Conservation (phyloP, 2,113 vertebrate species). For the Opisthocomus hoazin region DNA sequence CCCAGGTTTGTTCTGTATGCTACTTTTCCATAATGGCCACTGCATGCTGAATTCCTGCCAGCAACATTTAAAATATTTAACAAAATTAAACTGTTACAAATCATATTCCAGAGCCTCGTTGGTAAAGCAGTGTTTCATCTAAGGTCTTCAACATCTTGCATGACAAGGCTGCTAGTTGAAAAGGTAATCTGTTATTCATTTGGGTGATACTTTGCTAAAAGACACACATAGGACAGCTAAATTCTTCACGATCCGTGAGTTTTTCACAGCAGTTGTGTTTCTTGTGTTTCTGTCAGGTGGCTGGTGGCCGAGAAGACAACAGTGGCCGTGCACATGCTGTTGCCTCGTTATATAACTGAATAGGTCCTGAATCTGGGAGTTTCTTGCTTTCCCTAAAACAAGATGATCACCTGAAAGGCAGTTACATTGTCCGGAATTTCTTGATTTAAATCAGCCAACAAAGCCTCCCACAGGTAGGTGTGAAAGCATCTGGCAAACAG, state of each 20-base stretch:
- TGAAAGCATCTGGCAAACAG: neutral
- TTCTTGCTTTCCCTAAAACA: neutral
- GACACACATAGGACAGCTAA: neutral
- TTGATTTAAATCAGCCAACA: neutral
- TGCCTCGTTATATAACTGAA: neutral
- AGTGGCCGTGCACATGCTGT: accelerated
- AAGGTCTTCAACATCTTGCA: neutral
- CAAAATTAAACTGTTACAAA: neutral
- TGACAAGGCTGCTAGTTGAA: neutral
- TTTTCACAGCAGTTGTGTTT: neutral
- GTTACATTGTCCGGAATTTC: neutral
- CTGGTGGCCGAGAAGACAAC: accelerated
- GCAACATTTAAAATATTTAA: neutral
- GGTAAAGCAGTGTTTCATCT: neutral
- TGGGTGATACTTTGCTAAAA: neutral
- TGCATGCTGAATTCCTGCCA: neutral
- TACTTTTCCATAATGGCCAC: neutral
- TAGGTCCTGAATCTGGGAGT: neutral
- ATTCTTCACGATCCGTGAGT: neutral
- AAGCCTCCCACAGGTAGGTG: neutral
- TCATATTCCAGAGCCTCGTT: neutral
- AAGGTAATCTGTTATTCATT: neutral
- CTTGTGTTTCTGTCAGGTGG: neutral
- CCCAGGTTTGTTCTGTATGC: neutral
- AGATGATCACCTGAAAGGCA: neutral